Percentiles rank a stretch among this genome's conserved stretches.
phyloP scores from a whole-genome alignment of 2,113 vertebrate genomes.

The Halcyon senegalensis region DNA sequence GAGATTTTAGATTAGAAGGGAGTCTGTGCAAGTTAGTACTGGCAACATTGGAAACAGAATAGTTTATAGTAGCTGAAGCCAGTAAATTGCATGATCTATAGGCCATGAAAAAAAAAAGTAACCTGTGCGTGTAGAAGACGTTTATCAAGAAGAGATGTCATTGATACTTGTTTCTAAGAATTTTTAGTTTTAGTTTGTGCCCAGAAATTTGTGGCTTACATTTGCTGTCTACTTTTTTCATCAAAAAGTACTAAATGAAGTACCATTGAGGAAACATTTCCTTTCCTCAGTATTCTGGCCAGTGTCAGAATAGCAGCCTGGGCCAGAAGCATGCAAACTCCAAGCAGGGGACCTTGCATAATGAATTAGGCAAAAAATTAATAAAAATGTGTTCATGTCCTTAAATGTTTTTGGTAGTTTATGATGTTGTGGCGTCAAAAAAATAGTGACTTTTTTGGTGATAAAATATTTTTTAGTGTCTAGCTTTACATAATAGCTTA shows the following conservation, averaged over 20 bases:
- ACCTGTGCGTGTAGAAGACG: background rate
- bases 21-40: constrained; percentile 33
- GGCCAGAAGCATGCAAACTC: background rate
- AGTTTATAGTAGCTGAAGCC: background rate
- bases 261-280: background rate
- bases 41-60: background rate
- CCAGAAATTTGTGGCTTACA: background rate
- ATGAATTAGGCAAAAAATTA: background rate
- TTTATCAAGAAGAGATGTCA: background rate
- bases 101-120: background rate
- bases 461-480: background rate
- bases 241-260: background rate
- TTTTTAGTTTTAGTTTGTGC: background rate
- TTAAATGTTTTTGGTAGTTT: background rate
- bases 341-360: background rate
- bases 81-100: background rate
- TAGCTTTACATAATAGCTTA: background rate
- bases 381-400: accelerated
- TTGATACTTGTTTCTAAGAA: background rate
- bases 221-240: background rate
- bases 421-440: background rate
- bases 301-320: background rate
- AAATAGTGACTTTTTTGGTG: background rate
- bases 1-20: constrained; percentile 54
- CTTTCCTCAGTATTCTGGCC: accelerated